phyloP scores from a whole-genome alignment of 1,140 invertebrate genomes.

The Drosophila ogumai region DNA sequence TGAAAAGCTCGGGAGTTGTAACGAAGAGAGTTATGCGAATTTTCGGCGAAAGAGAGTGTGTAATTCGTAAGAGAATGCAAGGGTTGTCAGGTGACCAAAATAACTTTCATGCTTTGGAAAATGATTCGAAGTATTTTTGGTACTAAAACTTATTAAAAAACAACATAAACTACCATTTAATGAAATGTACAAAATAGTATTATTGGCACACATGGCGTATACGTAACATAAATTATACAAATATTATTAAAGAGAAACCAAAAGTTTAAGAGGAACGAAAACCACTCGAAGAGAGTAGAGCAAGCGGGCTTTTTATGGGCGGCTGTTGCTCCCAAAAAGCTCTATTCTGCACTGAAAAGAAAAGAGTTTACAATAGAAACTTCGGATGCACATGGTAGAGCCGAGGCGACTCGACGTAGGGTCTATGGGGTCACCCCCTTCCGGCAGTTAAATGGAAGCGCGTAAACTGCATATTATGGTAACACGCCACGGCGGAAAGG shows the following conservation, averaged over 20 bases:
- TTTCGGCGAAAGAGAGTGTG: not conserved
- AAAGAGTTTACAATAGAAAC: not conserved
- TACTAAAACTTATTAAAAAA: not conserved
- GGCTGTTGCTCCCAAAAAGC: conserved; percentile 50
- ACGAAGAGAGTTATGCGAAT: conserved; percentile 23
- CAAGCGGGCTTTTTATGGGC: conserved; percentile 25
- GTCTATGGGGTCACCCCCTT: not conserved
- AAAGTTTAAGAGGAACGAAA: conserved; percentile 12
- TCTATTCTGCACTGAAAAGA: conserved; percentile 41
- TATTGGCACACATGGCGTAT: not conserved
- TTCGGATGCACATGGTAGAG: not conserved
- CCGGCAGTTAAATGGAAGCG: conserved; percentile 58
- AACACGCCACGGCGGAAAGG: conserved; percentile 67
- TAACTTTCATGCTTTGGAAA: not conserved
- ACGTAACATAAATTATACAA: conserved; percentile 12
- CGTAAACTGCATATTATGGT: conserved; percentile 64
- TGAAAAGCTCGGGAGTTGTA: conserved; percentile 53
- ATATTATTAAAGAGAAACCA: conserved; percentile 3
- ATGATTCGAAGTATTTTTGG: no score
- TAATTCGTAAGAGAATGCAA: not conserved
- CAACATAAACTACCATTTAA: no score
- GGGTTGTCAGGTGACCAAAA: conserved; percentile 44
- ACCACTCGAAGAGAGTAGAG: conserved; percentile 21
- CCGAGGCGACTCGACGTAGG: not conserved
- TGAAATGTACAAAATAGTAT: no score